Evolutionary conservation across 2,113 vertebrate genomes (phyloP).

Genomic region (Corydoras maculifer): DNA sequence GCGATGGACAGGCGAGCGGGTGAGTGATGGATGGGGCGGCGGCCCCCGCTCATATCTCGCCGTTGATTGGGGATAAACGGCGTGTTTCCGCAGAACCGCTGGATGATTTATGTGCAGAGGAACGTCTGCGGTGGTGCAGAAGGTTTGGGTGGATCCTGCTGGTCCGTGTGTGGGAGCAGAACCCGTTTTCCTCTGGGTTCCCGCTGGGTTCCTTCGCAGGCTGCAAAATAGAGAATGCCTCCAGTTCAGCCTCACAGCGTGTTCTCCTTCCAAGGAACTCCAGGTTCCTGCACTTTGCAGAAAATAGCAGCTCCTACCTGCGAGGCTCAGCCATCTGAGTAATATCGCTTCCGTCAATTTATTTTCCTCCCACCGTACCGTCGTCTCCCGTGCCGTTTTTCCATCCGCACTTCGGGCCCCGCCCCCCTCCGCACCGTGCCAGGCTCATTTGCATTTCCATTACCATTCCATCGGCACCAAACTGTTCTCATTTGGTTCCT

Average conservation of each 20-base stretch:
- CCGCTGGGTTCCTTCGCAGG: slow-evolving; percentile 23
- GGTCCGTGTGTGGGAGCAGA: slow-evolving; percentile 20
- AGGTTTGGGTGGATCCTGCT: not conserved
- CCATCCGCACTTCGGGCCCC: too few species aligned
- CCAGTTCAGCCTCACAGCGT: slow-evolving; percentile 5
- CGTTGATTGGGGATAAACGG: too few species aligned
- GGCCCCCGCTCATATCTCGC: too few species aligned
- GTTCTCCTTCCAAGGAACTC: slow-evolving; percentile 14
- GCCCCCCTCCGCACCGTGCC: too few species aligned
- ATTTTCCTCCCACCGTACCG: not conserved
- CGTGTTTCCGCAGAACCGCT: too few species aligned
- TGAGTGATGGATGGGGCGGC: too few species aligned
- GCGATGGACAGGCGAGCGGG: too few species aligned
- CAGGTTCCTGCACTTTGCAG: not conserved
- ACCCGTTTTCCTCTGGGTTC: slow-evolving; percentile 23
- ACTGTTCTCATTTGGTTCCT: too few species aligned
- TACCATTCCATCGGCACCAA: too few species aligned
- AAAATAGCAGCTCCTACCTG: slow-evolving; percentile 7
- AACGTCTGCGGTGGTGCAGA: not conserved
- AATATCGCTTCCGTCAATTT: not conserved
- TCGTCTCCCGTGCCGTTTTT: too few species aligned
- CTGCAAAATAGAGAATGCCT: slow-evolving; percentile 16
- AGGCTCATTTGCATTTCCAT: too few species aligned
- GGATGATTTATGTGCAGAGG: slow-evolving; percentile 4
- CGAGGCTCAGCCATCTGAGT: not conserved